Percentiles rank a stretch among this genome's conserved stretches.
phyloP scores from a whole-genome alignment of 2,888 invertebrate species.

The Aquatica leii region DNA sequence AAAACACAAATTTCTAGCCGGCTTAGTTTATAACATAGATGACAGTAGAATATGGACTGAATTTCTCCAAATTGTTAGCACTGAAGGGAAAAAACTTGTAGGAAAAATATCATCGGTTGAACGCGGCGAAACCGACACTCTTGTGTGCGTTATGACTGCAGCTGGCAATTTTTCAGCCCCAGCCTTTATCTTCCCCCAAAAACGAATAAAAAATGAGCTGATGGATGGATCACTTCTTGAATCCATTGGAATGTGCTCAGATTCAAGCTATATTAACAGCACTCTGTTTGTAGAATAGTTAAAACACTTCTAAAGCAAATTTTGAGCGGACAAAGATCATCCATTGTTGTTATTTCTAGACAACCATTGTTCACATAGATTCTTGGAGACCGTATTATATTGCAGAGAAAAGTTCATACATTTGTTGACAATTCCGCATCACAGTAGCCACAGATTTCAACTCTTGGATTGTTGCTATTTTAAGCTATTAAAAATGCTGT shows the following conservation, averaged over 20 bases:
- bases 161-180: too few relatives aligned
- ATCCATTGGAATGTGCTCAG: neutral
- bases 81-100: too few relatives aligned
- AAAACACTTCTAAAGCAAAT: constrained; percentile 19
- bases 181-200: too few relatives aligned
- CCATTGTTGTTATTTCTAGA: constrained; percentile 26
- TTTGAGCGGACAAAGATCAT: constrained; percentile 10
- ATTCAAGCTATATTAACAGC: neutral
- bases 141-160: too few relatives aligned
- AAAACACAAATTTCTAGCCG: neutral
- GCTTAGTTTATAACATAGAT: neutral
- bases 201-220: too few relatives aligned
- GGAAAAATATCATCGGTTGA: too few relatives aligned
- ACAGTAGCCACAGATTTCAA: constrained; percentile 5
- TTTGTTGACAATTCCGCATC: neutral
- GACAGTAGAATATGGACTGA: neutral
- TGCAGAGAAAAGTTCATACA: constrained; percentile 14
- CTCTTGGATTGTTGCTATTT: constrained; percentile 20
- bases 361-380: constrained; percentile 21
- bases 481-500: constrained; percentile 16
- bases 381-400: constrained; percentile 11
- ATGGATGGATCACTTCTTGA: too few relatives aligned
- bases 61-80: too few relatives aligned
- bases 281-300: constrained; percentile 6
- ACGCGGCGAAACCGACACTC: neutral